A percentile compares a stretch with the other conserved stretches of the same genome.
phyloP scores from a whole-genome alignment of 2,888 invertebrate genomes.

The Baronia brevicornis region DNA sequence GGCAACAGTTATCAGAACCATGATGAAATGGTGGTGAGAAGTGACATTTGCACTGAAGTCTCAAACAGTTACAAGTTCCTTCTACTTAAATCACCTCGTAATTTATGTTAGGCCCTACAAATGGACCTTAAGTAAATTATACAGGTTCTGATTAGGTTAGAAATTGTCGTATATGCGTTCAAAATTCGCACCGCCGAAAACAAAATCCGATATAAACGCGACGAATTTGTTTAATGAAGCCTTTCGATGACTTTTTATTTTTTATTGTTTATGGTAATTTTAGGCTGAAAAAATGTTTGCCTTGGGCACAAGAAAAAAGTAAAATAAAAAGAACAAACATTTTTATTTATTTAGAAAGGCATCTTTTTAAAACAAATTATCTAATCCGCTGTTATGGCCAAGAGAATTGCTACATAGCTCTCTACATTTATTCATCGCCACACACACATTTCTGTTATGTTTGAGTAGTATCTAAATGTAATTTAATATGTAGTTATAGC shows the following conservation, averaged over 20 bases:
- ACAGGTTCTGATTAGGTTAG: constrained; percentile 77
- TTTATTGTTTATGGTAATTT: constrained; percentile 18
- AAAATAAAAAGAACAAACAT: too few species aligned
- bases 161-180: constrained; percentile 46
- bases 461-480: constrained; percentile 44
- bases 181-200: constrained; percentile 53
- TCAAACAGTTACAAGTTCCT: constrained; percentile 53
- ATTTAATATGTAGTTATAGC: constrained; percentile 24
- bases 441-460: constrained; percentile 20
- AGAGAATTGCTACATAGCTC: constrained; percentile 20
- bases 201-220: constrained; percentile 42
- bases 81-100: constrained; percentile 76
- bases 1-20: constrained; percentile 72
- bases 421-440: constrained; percentile 18
- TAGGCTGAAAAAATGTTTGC: constrained; percentile 16
- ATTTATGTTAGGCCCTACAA: constrained; percentile 61
- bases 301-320: background rate
- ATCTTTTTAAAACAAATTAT: constrained; percentile 8
- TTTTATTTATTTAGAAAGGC: constrained; percentile 8
- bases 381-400: constrained; percentile 6
- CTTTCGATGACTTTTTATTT: constrained; percentile 5
- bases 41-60: constrained; percentile 57
- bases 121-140: constrained; percentile 67
- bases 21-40: constrained; percentile 55
- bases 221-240: constrained; percentile 37